phyloP scores from a whole-genome alignment of 2,113 vertebrate species.

The Etia nguti region DNA sequence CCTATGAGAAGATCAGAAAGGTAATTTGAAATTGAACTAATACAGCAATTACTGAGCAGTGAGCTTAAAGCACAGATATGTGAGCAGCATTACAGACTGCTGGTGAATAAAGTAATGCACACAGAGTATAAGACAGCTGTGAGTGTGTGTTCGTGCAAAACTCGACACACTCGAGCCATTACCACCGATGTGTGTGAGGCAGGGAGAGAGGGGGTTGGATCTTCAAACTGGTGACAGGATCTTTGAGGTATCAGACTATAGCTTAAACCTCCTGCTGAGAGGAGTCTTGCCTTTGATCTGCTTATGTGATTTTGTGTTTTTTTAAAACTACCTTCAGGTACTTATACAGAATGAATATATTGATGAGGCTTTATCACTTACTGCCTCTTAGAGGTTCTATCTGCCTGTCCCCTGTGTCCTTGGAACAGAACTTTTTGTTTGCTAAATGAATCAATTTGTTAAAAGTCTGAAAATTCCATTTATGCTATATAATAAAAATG shows the following conservation, averaged over 20 bases:
- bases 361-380: slow-evolving; percentile 4
- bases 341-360: slow-evolving; percentile 40
- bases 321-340: slow-evolving; percentile 16
- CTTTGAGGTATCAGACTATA: slow-evolving; percentile 16
- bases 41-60: slow-evolving; percentile 54
- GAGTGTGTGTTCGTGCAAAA: not conserved
- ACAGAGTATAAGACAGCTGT: not conserved
- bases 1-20: slow-evolving; percentile 39
- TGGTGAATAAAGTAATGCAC: slow-evolving; percentile 17
- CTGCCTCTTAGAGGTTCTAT: slow-evolving; percentile 8
- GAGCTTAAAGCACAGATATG: slow-evolving; percentile 36
- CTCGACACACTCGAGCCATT: not conserved
- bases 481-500: not conserved
- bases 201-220: not conserved
- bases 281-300: slow-evolving; percentile 10
- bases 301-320: not conserved
- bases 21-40: slow-evolving; percentile 62
- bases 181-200: not conserved
- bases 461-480: slow-evolving; percentile 32
- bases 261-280: not conserved
- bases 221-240: slow-evolving; percentile 25
- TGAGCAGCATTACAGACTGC: slow-evolving; percentile 25
- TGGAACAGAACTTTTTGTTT: slow-evolving; percentile 26
- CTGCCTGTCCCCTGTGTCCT: slow-evolving; percentile 15
- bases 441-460: slow-evolving; percentile 27